Evolutionary conservation across 2,888 invertebrate genomes (phyloP).

Genomic region (Augochlorella aurata): DNA sequence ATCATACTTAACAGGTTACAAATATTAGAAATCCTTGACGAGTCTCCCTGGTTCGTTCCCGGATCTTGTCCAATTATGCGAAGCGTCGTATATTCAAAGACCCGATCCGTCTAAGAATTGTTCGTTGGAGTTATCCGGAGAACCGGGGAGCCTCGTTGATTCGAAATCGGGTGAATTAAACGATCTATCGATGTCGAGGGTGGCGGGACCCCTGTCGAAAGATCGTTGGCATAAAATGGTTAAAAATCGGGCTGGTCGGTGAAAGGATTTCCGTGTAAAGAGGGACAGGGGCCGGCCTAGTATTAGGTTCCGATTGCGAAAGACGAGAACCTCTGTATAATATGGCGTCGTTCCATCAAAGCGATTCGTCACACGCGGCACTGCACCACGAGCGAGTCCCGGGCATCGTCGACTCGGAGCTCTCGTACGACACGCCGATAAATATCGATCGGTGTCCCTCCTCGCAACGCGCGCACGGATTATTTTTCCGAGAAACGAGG

Average conservation of each 20-base stretch:
- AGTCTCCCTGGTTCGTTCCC: too few relatives aligned
- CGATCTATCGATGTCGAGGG: background rate
- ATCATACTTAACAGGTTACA: too few relatives aligned
- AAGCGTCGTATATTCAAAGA: background rate
- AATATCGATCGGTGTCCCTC: slow-evolving; percentile 59
- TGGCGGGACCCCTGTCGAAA: slow-evolving; percentile 25
- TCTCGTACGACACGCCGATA: slow-evolving; percentile 53
- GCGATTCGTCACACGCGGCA: slow-evolving; percentile 53
- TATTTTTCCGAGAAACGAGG: slow-evolving; percentile 30
- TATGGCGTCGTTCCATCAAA: slow-evolving; percentile 52
- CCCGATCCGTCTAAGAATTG: background rate
- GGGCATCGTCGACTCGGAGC: background rate
- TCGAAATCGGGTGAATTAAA: background rate
- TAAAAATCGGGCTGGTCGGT: slow-evolving; percentile 22
- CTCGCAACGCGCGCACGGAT: slow-evolving; percentile 42
- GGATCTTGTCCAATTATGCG: too few relatives aligned
- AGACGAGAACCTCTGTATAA: slow-evolving; percentile 48
- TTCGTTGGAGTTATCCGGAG: background rate
- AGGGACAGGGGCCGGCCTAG: slow-evolving; percentile 26
- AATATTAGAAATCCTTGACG: too few relatives aligned
- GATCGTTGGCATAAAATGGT: slow-evolving; percentile 50
- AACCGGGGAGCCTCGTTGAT: background rate
- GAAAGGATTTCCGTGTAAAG: slow-evolving; percentile 52
- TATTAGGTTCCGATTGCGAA: slow-evolving; percentile 59
- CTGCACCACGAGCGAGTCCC: slow-evolving; percentile 39